Conservation (phyloP, 1,140 invertebrate species). For the Saccostrea glomerata region DNA sequence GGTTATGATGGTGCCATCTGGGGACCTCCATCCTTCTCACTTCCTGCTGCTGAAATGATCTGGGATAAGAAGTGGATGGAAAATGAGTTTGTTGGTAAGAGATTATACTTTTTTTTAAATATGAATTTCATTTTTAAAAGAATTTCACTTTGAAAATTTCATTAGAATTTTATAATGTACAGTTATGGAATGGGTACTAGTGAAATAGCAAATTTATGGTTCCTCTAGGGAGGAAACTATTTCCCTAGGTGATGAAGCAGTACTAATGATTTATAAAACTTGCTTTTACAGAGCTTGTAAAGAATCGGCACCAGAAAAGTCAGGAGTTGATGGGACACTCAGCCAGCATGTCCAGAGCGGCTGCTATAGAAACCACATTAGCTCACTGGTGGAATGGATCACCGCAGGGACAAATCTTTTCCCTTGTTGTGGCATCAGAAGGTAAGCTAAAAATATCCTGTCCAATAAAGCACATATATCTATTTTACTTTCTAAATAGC, state of each 20-base stretch:
- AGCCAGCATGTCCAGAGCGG: slow-evolving; percentile 61
- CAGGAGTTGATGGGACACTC: slow-evolving; percentile 62
- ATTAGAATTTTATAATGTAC: too few relatives aligned
- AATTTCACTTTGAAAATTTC: too few relatives aligned
- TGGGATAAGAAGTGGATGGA: slow-evolving; percentile 76
- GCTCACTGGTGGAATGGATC: slow-evolving; percentile 74
- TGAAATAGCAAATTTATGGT: too few relatives aligned
- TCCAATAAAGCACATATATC: neutral
- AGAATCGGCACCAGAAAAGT: slow-evolving; percentile 54
- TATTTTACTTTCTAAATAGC: too few relatives aligned
- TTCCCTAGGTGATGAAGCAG: too few relatives aligned
- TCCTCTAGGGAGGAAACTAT: too few relatives aligned
- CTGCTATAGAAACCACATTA: slow-evolving; percentile 68
- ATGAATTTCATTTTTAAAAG: neutral
- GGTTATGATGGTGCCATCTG: slow-evolving; percentile 76
- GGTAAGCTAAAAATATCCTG: slow-evolving; percentile 55
- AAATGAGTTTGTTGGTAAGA: slow-evolving; percentile 64
- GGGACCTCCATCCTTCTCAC: slow-evolving; percentile 75
- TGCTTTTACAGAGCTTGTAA: slow-evolving; percentile 59
- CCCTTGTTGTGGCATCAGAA: slow-evolving; percentile 73
- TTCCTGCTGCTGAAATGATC: slow-evolving; percentile 71
- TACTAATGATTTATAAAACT: too few relatives aligned
- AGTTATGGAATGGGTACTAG: too few relatives aligned
- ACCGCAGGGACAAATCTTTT: slow-evolving; percentile 72
- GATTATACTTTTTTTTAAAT: neutral